Conservation (phyloP, 1,140 invertebrate species). For the Drosophila rufa region DNA sequence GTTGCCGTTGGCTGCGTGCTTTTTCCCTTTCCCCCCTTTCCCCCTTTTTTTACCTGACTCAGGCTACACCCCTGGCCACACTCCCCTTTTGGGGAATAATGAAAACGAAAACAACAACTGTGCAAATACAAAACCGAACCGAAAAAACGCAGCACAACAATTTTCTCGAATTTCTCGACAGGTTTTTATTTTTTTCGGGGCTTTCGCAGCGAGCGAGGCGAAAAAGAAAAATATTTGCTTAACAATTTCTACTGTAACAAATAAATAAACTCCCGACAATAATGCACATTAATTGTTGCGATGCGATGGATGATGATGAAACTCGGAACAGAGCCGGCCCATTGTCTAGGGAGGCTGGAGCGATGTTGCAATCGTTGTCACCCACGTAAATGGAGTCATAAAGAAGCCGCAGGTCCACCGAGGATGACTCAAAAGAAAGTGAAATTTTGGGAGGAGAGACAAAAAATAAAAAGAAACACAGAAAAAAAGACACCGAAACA, state of each 20-base stretch:
- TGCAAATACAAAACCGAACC: conserved; percentile 37
- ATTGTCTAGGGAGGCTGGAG: conserved; percentile 47
- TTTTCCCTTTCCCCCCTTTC: background rate
- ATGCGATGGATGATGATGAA: conserved; percentile 44
- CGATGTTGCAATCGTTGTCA: conserved; percentile 73
- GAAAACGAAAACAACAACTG: conserved; percentile 69
- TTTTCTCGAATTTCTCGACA: conserved; percentile 79
- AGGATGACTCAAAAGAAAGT: conserved; percentile 80
- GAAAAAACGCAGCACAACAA: conserved; percentile 30
- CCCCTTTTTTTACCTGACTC: too few species aligned
- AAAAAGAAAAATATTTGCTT: conserved; percentile 68
- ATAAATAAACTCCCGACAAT: conserved; percentile 60
- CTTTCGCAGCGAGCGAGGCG: conserved; percentile 28
- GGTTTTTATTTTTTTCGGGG: conserved; percentile 48
- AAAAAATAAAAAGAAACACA: conserved; percentile 13
- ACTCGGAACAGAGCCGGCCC: conserved; percentile 54
- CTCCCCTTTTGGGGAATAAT: conserved; percentile 39
- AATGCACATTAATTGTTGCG: conserved; percentile 77
- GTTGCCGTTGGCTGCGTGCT: conserved; percentile 43
- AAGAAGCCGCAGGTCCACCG: conserved; percentile 30
- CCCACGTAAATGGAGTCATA: conserved; percentile 66
- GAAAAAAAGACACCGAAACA: conserved; percentile 2
- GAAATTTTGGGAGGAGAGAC: conserved; percentile 28
- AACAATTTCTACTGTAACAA: conserved; percentile 82
- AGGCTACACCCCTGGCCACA: background rate